phyloP scores from a whole-genome alignment of 2,797 vertebrate genomes.

The Microcaecilia unicolor region DNA sequence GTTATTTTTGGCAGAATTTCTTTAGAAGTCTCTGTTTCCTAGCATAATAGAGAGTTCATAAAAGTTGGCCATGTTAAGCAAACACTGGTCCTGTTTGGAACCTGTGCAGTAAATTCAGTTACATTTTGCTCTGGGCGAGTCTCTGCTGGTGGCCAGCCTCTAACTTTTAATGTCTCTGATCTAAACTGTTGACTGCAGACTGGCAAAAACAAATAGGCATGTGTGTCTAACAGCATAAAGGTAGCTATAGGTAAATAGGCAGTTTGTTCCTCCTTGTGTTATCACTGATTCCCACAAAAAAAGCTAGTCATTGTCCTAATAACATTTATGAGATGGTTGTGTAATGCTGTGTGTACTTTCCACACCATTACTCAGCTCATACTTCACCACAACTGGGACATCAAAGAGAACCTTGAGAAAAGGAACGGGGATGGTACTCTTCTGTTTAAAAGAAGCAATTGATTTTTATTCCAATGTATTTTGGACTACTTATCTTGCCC shows the following conservation, averaged over 20 bases:
- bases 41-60: constrained; percentile 8
- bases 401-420: neutral
- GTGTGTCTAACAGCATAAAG: constrained; percentile 13
- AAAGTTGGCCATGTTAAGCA: constrained; percentile 18
- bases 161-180: constrained; percentile 32
- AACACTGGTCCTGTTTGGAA: constrained; percentile 10
- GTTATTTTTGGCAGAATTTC: constrained; percentile 1
- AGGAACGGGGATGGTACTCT: too few species aligned
- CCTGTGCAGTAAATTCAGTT: constrained; percentile 26
- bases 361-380: neutral
- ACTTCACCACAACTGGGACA: neutral
- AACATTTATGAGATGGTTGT: neutral
- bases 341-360: neutral
- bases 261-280: neutral
- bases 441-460: too few species aligned
- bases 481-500: too few species aligned
- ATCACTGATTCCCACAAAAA: neutral
- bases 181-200: constrained; percentile 40
- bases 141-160: constrained; percentile 34
- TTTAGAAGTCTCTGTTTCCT: neutral
- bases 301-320: neutral
- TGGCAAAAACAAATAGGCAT: constrained; percentile 27
- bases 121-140: constrained; percentile 34
- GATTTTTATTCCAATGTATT: too few species aligned
- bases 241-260: neutral